Evolutionary conservation across 1,140 invertebrate species (phyloP), one percentile per base, ranked within the genome.

Genomic region (Euwallacea similis): DNA sequence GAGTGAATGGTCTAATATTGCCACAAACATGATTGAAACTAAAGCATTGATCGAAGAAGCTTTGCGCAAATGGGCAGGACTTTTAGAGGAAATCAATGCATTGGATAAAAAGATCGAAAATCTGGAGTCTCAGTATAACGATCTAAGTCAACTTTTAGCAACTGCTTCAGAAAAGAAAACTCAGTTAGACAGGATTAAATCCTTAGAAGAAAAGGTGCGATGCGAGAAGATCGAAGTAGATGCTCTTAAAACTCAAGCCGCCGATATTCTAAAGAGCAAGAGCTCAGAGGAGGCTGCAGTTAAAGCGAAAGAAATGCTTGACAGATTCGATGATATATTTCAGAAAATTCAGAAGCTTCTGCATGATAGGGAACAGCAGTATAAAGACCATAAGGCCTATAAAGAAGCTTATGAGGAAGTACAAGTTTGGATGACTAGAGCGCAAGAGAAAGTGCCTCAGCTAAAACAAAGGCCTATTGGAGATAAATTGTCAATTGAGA

Each of bases 151-250:
- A 68, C 90, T 88, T 77, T 91, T 94, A 83, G 86, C 89, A 2
- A 93, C 91, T 0, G 89, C 95, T 84, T 86, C 89, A 0, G 94
- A 96, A 79, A 96, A 96, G 79, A 86, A 92, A 67, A 87, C 87
- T 9, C 93, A 96, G 79, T 80, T 96, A 9, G 94, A 96, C 79
- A 87, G 91, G 74, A 88, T 95, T 9, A 95, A 95, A 81, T 88
- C 87, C 69, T 84, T 95, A 0, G 93, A 95, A 81, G 93, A 97
- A 80, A 96, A 94, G 82, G 89, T 95, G 4, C 86, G 92, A 7
- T 93, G 93, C 80, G 95, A 98, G 78, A 94, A 95, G 76, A 91
- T 95, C 73, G 95, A 97, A 79, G 94, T 98, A 4, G 95, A 97
- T 74, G 90, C 88, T 66, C 81, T 98, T 21, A 96, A 94, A 83